Evolutionary conservation across 2,888 invertebrate species (phyloP).

Genomic region (Leptopilina myrica): DNA sequence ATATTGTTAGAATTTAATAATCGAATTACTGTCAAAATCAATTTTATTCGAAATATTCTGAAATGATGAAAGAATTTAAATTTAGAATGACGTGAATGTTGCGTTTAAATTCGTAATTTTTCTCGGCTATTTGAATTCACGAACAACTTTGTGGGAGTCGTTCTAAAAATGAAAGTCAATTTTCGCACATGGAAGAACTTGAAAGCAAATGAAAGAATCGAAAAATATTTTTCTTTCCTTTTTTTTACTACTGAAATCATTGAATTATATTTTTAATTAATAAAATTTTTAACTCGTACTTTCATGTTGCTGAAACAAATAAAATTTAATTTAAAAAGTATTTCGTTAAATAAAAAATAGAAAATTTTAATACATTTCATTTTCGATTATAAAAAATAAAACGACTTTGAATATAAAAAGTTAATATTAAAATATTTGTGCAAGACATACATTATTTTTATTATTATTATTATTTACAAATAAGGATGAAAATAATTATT

Average conservation of each 20-base stretch:
- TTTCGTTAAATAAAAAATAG: too few relatives aligned
- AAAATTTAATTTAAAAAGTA: too few relatives aligned
- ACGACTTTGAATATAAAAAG: not conserved
- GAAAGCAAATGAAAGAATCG: conserved; percentile 1
- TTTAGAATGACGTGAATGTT: not conserved
- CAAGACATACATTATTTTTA: too few relatives aligned
- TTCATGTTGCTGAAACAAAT: too few relatives aligned
- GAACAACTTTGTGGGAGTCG: conserved; percentile 25
- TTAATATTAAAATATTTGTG: not conserved
- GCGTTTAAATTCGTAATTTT: conserved; percentile 21
- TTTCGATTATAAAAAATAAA: too few relatives aligned
- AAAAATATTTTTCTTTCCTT: not conserved
- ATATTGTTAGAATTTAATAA: too few relatives aligned
- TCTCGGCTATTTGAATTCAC: conserved; percentile 22
- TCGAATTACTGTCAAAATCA: too few relatives aligned
- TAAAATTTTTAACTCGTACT: too few relatives aligned
- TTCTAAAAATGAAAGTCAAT: conserved; percentile 35
- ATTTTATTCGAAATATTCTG: not conserved
- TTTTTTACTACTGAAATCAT: not conserved
- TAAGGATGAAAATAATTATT: too few relatives aligned
- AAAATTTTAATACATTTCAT: too few relatives aligned
- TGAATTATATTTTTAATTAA: too few relatives aligned
- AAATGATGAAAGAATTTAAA: not conserved
- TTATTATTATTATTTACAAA: too few relatives aligned
- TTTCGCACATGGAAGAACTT: conserved; percentile 20